These are phyloP conservation scores for Schrankia costaestrigalis DNA, from an alignment of 2,888 invertebrate species.

Conservation along the genomic window DNA sequence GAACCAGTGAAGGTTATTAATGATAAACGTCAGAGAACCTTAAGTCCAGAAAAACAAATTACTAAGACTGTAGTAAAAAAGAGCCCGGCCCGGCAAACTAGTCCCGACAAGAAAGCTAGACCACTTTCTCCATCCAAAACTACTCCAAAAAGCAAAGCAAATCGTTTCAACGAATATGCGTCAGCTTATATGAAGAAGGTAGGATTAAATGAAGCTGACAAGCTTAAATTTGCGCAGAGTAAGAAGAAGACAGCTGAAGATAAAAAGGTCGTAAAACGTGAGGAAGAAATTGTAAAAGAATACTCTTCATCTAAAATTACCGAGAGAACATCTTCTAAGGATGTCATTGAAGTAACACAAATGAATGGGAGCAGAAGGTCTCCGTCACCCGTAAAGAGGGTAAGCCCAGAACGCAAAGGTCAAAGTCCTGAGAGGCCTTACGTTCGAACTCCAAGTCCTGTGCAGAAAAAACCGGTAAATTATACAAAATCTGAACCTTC, in stretches of 20 bases:
- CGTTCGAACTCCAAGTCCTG: slow-evolving; percentile 57
- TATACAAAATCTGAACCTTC: slow-evolving; percentile 36
- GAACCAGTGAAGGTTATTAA: slow-evolving; percentile 36
- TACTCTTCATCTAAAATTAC: slow-evolving; percentile 43
- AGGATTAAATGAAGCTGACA: slow-evolving; percentile 59
- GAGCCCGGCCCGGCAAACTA: slow-evolving; percentile 55
- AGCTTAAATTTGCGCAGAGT: slow-evolving; percentile 45
- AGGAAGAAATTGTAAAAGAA: slow-evolving; percentile 43
- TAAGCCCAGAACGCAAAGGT: slow-evolving; percentile 37
- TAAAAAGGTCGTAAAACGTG: slow-evolving; percentile 33
- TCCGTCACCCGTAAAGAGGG: slow-evolving; percentile 54
- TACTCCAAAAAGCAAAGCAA: slow-evolving; percentile 56
- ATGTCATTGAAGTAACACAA: slow-evolving; percentile 50
- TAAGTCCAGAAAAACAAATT: slow-evolving; percentile 55
- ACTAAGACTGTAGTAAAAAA: slow-evolving; percentile 40
- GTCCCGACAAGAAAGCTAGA: slow-evolving; percentile 65
- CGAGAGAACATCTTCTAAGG: slow-evolving; percentile 57
- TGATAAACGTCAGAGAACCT: slow-evolving; percentile 41
- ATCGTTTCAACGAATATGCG: slow-evolving; percentile 71
- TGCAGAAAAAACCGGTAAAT: slow-evolving; percentile 41
- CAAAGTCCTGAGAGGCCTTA: slow-evolving; percentile 39
- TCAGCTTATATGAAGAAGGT: slow-evolving; percentile 76
- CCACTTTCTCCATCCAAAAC: slow-evolving; percentile 61
- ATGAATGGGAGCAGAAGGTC: slow-evolving; percentile 55
- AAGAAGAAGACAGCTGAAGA: slow-evolving; percentile 44